Conservation (phyloP, 1,140 invertebrate species). For the Zaprionus lachaisei region DNA sequence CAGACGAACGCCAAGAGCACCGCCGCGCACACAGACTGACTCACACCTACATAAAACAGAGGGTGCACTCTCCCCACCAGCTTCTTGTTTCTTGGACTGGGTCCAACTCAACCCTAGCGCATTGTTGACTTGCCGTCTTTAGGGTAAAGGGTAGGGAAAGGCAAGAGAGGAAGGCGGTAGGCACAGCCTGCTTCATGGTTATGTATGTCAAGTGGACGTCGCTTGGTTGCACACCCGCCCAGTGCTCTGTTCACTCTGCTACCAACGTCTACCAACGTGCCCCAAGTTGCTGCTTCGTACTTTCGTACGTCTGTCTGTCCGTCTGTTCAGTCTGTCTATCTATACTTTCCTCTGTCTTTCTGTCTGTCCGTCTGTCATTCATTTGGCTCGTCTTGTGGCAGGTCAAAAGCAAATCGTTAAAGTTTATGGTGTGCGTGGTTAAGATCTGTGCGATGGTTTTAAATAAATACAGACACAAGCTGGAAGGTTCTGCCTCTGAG, state of each 20-base stretch:
- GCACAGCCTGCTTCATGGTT: conserved; percentile 11
- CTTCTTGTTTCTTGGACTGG: not conserved
- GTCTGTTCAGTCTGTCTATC: conserved; percentile 7
- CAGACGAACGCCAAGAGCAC: conserved; percentile 34
- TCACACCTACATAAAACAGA: not conserved
- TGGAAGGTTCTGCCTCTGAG: not conserved
- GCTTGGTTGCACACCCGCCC: conserved; percentile 49
- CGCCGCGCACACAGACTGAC: conserved; percentile 16
- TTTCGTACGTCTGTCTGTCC: not conserved
- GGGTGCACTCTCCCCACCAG: not conserved
- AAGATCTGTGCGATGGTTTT: conserved; percentile 61
- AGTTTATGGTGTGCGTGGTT: conserved; percentile 68
- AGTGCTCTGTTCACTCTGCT: conserved; percentile 8
- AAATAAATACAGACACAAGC: conserved; percentile 51
- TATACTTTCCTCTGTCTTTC: not conserved
- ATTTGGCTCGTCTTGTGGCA: conserved; percentile 66
- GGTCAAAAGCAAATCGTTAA: conserved; percentile 75
- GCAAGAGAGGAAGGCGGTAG: not conserved
- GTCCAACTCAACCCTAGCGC: conserved; percentile 30
- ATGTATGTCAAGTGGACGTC: conserved; percentile 74
- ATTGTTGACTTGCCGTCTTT: conserved; percentile 50
- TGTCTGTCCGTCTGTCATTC: conserved; percentile 47
- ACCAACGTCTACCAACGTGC: conserved; percentile 18
- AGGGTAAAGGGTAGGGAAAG: not conserved
- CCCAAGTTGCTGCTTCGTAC: conserved; percentile 25